These are phyloP conservation scores for Probaryconus sp. DNA, from an alignment of 1,140 invertebrate species.

Conservation along the genomic window DNA sequence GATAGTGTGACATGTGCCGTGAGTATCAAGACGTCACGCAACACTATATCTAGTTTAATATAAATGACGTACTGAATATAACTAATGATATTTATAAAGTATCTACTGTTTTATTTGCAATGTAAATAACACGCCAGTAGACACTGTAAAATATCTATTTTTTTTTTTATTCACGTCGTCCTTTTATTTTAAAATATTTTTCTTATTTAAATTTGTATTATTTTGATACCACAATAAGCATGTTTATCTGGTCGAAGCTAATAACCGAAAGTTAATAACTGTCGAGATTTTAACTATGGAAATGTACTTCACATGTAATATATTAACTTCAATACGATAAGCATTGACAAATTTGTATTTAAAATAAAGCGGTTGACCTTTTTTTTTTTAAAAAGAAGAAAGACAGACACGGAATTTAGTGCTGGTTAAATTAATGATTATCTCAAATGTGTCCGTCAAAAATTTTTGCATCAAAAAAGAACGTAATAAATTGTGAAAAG, in stretches of 20 bases:
- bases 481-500: too few species aligned
- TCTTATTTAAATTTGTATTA: conserved; percentile 9
- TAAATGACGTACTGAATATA: conserved; percentile 41
- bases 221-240: conserved; percentile 24
- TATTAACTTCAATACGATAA: neutral
- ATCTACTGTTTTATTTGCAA: conserved; percentile 16
- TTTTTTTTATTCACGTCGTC: conserved; percentile 1
- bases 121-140: conserved; percentile 31
- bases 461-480: too few species aligned
- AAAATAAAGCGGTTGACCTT: too few species aligned
- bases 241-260: conserved; percentile 19
- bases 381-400: too few species aligned
- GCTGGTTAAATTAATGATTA: too few species aligned
- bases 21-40: conserved; percentile 51
- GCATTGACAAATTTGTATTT: neutral
- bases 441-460: too few species aligned
- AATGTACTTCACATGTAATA: too few species aligned
- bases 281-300: conserved; percentile 50
- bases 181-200: neutral
- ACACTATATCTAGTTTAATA: conserved; percentile 48
- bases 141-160: conserved; percentile 11
- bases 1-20: conserved; percentile 32
- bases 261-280: conserved; percentile 13
- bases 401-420: too few species aligned
- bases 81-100: conserved; percentile 38